These are phyloP conservation scores for Neopelma chrysocephalum DNA, from an alignment of 2,797 vertebrate species.

Conservation along the genomic window DNA sequence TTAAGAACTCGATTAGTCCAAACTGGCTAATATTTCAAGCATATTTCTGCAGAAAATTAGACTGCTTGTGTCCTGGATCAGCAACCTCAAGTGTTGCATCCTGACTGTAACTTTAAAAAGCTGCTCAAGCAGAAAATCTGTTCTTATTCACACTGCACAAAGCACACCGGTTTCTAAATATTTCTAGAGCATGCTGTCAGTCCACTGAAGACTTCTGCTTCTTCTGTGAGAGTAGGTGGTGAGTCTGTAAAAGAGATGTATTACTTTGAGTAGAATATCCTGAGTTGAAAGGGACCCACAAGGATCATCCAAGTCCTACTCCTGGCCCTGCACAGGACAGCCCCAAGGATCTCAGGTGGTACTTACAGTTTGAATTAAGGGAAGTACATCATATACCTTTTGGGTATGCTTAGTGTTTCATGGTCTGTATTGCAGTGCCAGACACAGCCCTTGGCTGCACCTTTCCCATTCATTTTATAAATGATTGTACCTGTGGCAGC, in stretches of 20 bases:
- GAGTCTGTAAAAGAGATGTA: neutral
- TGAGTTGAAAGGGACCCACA: neutral
- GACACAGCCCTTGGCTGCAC: neutral
- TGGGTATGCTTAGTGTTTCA: neutral
- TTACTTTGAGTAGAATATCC: neutral
- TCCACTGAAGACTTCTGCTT: neutral
- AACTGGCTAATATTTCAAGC: neutral
- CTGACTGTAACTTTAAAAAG: neutral
- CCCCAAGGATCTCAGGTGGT: neutral
- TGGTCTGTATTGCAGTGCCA: accelerated
- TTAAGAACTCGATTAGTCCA: constrained; percentile 3
- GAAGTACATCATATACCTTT: neutral
- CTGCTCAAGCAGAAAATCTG: neutral
- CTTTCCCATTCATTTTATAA: neutral
- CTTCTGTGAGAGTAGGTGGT: neutral
- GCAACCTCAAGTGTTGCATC: neutral
- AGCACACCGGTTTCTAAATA: neutral
- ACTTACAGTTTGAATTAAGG: neutral
- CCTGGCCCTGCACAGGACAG: too few species aligned
- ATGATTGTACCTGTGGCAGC: neutral
- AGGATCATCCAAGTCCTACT: neutral
- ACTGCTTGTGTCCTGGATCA: neutral
- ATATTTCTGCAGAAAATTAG: neutral
- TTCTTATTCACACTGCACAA: neutral
- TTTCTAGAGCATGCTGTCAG: neutral